Base-by-base conservation (phyloP, 2,888 invertebrate species). In the Lepidonotus clava region DNA sequence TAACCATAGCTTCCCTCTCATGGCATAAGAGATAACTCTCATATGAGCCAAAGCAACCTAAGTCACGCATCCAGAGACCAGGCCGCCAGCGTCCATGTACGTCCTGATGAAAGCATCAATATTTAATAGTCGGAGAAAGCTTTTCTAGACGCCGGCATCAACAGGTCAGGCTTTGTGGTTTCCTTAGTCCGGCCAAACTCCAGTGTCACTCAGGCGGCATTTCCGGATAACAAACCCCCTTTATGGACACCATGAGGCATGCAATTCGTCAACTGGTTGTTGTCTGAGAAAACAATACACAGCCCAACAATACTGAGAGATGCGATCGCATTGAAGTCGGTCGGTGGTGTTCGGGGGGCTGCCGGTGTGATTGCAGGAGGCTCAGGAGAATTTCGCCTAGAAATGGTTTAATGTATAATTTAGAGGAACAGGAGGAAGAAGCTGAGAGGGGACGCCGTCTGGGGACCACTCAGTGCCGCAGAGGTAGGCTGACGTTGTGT, bases 31-130 rank as follows among this genome's bases (percentile, higher is more conserved):
- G n/a, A n/a, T n/a, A n/a, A n/a, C n/a, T n/a, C n/a, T n/a, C n/a
- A n/a, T n/a, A n/a, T n/a, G n/a, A n/a, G n/a, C n/a, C n/a, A n/a
- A n/a, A n/a, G n/a, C n/a, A n/a, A n/a, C 61, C 24, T 1, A 34
- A 71, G 36, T 4, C 71, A 38, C 71, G 71, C 34, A 71, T 21
- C 71, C 6, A 21, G n/a, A 8, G 18, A 14, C 18, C 38, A 38
- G 66, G 11, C 11, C 66, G 24, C 71, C 1, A 18, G 8, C 5
- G 71, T 18, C 71, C 71, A 11, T 71, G 71, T 71, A 71, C 11
- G 36, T 34, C n/a, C 71, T 71, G 71, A 71, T 71, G 71, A 71
- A 71, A 38, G 34, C 21, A 71, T 71, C 0, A 18, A 71, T 71
- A 71, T 38, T 71, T 71, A n/a, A 71, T 71, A 24, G 0, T 1